Base-by-base conservation (phyloP, 2,888 invertebrate species). In the Muschampia plurimacula region DNA sequence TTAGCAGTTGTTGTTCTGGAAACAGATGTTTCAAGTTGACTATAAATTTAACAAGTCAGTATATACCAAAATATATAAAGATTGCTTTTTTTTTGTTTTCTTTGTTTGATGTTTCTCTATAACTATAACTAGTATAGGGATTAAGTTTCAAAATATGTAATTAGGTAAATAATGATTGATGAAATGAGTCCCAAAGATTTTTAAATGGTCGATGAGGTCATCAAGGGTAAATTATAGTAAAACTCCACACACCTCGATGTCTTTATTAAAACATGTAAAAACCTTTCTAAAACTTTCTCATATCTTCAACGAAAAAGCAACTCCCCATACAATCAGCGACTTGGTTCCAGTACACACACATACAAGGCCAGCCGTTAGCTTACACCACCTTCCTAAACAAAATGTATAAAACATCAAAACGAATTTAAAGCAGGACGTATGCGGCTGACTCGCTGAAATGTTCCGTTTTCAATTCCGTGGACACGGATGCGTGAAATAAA, bases 401-500 rank as follows among this genome's bases (percentile, higher is more conserved):
- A 10, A 55, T 68, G 59, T 68, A 60, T 36, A 60, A 68, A 68
- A 68, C 32, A 68, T 46, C 9, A 15, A 60, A 68, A 68, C 41
- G 39, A 67, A 28, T 57, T 59, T 46, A 44, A 46, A 46, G 15
- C 5, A 46, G 9, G 13, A 15, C 44, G 44, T 32, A 22, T 44
- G 57, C n/a, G 32, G 59, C 57, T 59, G 67, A 44, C 10, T 59
- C 59, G 32, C 59, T 28, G 32, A 59, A 59, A 67, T 44, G 67
- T 44, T 67, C 67, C 67, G 59, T 67, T 67, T 67, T 67, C 67
- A 67, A 67, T 67, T 67, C 67, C 59, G 44, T 67, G 44, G 44
- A 67, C 44, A 44, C 44, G 67, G 59, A 59, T 67, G 67, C 67
- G 67, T 67, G 67, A 67, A 67, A 67, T 67, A 59, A 67, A 66